phyloP scores from a whole-genome alignment of 2,888 invertebrate species.

The Ceratothoa steindachneri region DNA sequence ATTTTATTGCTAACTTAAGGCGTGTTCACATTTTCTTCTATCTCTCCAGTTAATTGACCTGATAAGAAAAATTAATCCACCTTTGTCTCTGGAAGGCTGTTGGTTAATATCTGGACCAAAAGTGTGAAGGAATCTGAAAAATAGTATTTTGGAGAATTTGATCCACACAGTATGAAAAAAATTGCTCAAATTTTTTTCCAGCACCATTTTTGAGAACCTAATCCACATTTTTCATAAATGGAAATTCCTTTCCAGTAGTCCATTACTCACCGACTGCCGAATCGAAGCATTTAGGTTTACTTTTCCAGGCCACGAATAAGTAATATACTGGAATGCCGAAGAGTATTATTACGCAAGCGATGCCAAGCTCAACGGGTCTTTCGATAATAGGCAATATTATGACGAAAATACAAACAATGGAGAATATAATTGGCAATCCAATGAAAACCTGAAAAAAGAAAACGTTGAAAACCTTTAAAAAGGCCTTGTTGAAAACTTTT shows the following conservation, averaged over 20 bases:
- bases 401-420: constrained; percentile 78
- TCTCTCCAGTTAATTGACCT: too few species aligned
- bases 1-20: too few species aligned
- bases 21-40: too few species aligned
- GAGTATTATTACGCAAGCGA: constrained; percentile 62
- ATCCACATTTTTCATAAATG: too few species aligned
- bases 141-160: too few species aligned
- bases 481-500: neutral
- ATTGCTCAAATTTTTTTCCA: too few species aligned
- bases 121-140: constrained; percentile 14
- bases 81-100: constrained; percentile 22
- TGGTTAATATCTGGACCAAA: constrained; percentile 17
- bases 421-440: constrained; percentile 74
- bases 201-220: too few species aligned
- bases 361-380: constrained; percentile 73
- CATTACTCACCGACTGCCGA: constrained; percentile 15
- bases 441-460: constrained; percentile 64
- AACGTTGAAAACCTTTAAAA: neutral
- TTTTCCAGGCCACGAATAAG: constrained; percentile 63
- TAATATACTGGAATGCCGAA: constrained; percentile 80
- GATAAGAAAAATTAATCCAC: too few species aligned
- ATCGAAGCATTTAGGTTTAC: constrained; percentile 18
- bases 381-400: constrained; percentile 78
- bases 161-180: too few species aligned
- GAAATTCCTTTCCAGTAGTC: too few species aligned